Base-by-base conservation (phyloP, 1,140 invertebrate genomes). In the Drosophila mauritiana region DNA sequence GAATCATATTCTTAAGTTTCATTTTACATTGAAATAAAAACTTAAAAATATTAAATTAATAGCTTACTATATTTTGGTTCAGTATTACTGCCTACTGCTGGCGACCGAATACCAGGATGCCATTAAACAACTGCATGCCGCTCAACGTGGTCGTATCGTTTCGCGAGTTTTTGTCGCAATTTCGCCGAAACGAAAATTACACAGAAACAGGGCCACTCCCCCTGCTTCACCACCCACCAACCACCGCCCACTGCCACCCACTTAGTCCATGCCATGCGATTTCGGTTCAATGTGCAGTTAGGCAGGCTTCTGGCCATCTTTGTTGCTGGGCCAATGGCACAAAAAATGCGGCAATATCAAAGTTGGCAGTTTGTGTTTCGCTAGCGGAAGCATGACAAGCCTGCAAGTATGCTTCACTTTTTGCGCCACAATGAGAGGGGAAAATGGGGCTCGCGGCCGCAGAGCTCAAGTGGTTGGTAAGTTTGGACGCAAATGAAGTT, bases 41-140 rank as follows among this genome's bases (percentile, higher is more conserved):
- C 36, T 37, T 4, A 4, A 12, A 37, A 10, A 12, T 2, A 37
- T 37, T 13, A 4, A 39, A 39, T 13, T 13, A 13, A 13, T 13
- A 4, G 12, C 4, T 1, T n/a, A 15, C n/a, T 20, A 34, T 51
- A 17, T 13, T 13, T 43, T 6, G 20, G 31, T n/a, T 3, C 25
- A 58, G 54, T 63, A 37, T 34, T 58, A 12, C 17, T 42, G 1
- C 36, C 36, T 15, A 36, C 58, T 34, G 15, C 57, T 31, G 40
- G 48, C 27, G 20, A 39, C 63, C 42, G 63, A 49, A 20, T 37
- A 22, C 27, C 37, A 63, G 79, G 49, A 55, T 69, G 69, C 51
- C 79, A 73, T 82, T 67, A 76, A 78, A 56, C 84, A 76, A 78
- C 76, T 86, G 83, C 78, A 83, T 76, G 49, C 72, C 67, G 73